Evolutionary conservation across 2,113 vertebrate species (phyloP).

Genomic region (Dermatemys mawii): DNA sequence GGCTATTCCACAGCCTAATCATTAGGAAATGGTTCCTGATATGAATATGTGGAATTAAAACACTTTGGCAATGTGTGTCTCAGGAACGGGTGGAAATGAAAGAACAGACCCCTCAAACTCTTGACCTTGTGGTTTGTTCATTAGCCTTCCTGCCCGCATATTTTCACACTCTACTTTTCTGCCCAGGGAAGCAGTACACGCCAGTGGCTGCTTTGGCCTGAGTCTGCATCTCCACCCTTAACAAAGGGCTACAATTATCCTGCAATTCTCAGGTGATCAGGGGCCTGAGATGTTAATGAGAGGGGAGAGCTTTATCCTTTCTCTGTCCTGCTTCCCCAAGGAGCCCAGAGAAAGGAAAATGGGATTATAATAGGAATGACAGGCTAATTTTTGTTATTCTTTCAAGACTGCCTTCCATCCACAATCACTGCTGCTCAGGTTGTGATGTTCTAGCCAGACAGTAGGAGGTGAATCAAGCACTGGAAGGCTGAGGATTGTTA

Average conservation of each 20-base stretch:
- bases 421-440: neutral
- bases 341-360: conserved; percentile 45
- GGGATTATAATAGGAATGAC: conserved; percentile 61
- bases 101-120: neutral
- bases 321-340: conserved; percentile 8
- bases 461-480: neutral
- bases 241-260: conserved; percentile 25
- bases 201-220: neutral
- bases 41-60: neutral
- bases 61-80: neutral
- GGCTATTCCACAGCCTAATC: accelerated
- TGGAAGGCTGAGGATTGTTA: neutral
- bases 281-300: neutral
- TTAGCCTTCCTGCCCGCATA: neutral
- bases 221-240: neutral
- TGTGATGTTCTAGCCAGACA: neutral
- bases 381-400: conserved; percentile 64
- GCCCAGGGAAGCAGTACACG: neutral
- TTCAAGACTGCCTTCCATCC: conserved; percentile 26
- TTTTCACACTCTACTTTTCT: neutral
- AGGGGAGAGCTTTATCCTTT: conserved; percentile 9
- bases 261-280: conserved; percentile 28
- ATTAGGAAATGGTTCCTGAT: neutral
- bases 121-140: neutral
- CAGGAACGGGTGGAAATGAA: neutral